Evolutionary conservation across 1,140 invertebrate species (phyloP).

Genomic region (Drosophila mayri): DNA sequence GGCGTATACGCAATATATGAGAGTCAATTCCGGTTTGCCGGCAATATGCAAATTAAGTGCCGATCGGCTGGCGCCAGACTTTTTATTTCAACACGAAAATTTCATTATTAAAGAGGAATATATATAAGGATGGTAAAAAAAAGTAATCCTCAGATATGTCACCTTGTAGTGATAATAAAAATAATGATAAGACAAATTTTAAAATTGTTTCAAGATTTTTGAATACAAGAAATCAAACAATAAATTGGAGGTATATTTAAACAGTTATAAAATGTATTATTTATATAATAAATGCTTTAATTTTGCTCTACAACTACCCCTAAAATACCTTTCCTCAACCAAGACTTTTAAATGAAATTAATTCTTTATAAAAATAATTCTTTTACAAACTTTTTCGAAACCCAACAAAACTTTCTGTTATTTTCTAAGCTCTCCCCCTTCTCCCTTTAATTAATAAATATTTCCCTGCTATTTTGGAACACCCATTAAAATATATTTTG

Average conservation of each 20-base stretch:
- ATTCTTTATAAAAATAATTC: neutral
- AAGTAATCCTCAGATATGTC: neutral
- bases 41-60: conserved; percentile 55
- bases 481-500: conserved; percentile 49
- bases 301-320: neutral
- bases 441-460: conserved; percentile 1
- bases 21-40: conserved; percentile 45
- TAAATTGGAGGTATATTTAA: neutral
- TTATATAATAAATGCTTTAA: neutral
- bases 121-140: neutral
- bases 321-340: neutral
- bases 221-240: too few species aligned
- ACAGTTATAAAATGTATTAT: neutral
- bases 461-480: neutral
- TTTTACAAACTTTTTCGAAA: neutral
- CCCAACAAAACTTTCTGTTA: too few species aligned
- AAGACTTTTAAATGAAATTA: neutral
- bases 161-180: too few species aligned
- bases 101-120: conserved; percentile 19
- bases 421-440: accelerated
- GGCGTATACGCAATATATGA: conserved; percentile 70
- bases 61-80: conserved; percentile 24
- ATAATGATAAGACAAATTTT: neutral
- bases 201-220: too few species aligned
- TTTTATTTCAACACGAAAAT: conserved; percentile 22